phyloP scores from a whole-genome alignment of 2,797 vertebrate genomes.

The Molossus alvarezi region DNA sequence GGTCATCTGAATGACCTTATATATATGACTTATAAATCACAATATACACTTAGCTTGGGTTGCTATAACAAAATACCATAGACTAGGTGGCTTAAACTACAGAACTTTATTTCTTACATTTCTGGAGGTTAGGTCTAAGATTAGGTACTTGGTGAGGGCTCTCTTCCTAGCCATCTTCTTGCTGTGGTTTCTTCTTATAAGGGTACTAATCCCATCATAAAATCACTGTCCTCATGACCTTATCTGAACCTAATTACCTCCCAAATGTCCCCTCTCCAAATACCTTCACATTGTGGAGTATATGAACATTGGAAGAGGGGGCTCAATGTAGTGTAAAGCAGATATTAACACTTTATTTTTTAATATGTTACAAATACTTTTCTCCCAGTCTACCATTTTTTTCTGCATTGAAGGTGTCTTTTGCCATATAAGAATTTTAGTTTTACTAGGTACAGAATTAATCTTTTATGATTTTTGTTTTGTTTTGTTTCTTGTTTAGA shows the following conservation, averaged over 20 bases:
- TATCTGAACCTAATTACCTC: neutral
- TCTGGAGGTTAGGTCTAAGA: neutral
- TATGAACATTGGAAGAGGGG: neutral
- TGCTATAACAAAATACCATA: neutral
- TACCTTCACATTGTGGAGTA: neutral
- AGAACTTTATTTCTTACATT: neutral
- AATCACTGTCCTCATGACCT: neutral
- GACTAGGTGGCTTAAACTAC: neutral
- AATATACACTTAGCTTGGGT: neutral
- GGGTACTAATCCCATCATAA: neutral
- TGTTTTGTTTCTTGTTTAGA: constrained; percentile 56
- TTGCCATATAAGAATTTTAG: neutral
- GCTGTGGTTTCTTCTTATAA: neutral
- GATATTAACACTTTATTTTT: constrained; percentile 1
- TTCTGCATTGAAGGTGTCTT: neutral
- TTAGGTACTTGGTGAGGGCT: neutral
- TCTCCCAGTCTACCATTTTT: neutral
- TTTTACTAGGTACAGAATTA: constrained; percentile 22
- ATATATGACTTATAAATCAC: neutral
- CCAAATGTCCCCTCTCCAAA: neutral
- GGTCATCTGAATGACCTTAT: neutral
- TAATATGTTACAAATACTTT: neutral
- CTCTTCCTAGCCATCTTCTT: neutral
- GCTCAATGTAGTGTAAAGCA: neutral
- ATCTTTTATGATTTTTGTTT: constrained; percentile 21